These are phyloP conservation scores for Leptopilina syphax DNA, from an alignment of 2,888 invertebrate genomes.

Conservation along the genomic window DNA sequence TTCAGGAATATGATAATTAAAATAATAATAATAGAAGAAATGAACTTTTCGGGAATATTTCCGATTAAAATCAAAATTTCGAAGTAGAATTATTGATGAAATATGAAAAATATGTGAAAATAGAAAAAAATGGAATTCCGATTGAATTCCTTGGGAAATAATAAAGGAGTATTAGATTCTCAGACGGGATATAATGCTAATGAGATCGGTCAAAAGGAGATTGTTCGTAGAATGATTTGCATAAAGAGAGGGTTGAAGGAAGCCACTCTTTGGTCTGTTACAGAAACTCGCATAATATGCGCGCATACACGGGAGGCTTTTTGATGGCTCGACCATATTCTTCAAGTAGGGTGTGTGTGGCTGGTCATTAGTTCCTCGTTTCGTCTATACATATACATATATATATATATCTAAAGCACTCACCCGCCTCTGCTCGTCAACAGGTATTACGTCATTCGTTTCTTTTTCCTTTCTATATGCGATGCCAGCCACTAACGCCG, in stretches of 20 bases:
- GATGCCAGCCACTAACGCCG: background rate
- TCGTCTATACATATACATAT: background rate
- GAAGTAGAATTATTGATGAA: too few species aligned
- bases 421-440: conserved; percentile 18
- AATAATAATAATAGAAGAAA: too few species aligned
- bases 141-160: too few species aligned
- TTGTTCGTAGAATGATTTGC: conserved; percentile 31
- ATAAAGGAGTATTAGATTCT: too few species aligned
- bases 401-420: conserved; percentile 9
- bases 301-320: conserved; percentile 1
- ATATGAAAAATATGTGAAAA: too few species aligned
- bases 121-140: too few species aligned
- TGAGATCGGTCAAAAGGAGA: conserved; percentile 7
- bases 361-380: conserved; percentile 35
- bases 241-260: conserved; percentile 10
- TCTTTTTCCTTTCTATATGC: conserved; percentile 22
- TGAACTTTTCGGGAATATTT: too few species aligned
- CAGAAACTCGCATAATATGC: conserved; percentile 27
- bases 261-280: conserved; percentile 11
- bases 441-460: conserved; percentile 40
- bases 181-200: conserved; percentile 4
- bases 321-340: conserved; percentile 27
- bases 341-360: conserved; percentile 10
- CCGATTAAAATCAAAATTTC: too few species aligned
- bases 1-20: too few species aligned